A percentile compares a stretch with the other conserved stretches of the same genome.
Conservation (phyloP, 2,888 invertebrate genomes). For the Embidobia sp. region DNA sequence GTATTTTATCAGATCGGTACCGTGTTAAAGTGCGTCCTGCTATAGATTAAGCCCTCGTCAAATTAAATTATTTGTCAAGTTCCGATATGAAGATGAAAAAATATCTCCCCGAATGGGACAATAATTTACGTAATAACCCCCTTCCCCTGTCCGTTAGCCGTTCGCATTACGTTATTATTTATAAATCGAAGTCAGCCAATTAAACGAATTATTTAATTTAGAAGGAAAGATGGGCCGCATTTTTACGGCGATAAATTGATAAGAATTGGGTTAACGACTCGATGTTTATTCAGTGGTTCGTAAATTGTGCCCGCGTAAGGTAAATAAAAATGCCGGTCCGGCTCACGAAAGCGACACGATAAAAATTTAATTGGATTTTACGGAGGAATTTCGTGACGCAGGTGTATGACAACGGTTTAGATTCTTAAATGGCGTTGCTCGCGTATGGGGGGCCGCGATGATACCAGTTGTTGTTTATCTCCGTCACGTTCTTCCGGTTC, state of each 20-base stretch:
- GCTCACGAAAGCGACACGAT: slow-evolving; percentile 28
- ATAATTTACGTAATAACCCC: too few relatives aligned
- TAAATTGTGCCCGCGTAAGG: slow-evolving; percentile 18
- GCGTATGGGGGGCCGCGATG: slow-evolving; percentile 55
- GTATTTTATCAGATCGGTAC: too few relatives aligned
- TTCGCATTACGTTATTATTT: too few relatives aligned
- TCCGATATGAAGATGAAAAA: too few relatives aligned
- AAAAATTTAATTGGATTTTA: slow-evolving; percentile 61
- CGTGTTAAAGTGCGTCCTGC: too few relatives aligned
- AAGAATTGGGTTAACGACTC: slow-evolving; percentile 44
- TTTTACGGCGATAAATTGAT: slow-evolving; percentile 41
- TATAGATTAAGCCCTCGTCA: too few relatives aligned
- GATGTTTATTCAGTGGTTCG: slow-evolving; percentile 48
- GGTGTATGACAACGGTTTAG: slow-evolving; percentile 61
- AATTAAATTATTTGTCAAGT: too few relatives aligned
- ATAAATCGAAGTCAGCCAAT: background rate
- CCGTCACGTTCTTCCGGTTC: slow-evolving; percentile 63
- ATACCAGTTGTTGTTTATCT: slow-evolving; percentile 59
- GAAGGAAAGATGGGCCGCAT: slow-evolving; percentile 9
- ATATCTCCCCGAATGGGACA: too few relatives aligned
- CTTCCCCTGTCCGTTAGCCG: background rate
- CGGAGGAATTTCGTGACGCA: slow-evolving; percentile 52
- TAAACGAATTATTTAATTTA: slow-evolving; percentile 16
- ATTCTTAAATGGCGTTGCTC: slow-evolving; percentile 56
- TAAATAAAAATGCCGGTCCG: slow-evolving; percentile 31